Evolutionary conservation across 2,113 vertebrate species (phyloP).

Genomic region (Burhinus bistriatus): DNA sequence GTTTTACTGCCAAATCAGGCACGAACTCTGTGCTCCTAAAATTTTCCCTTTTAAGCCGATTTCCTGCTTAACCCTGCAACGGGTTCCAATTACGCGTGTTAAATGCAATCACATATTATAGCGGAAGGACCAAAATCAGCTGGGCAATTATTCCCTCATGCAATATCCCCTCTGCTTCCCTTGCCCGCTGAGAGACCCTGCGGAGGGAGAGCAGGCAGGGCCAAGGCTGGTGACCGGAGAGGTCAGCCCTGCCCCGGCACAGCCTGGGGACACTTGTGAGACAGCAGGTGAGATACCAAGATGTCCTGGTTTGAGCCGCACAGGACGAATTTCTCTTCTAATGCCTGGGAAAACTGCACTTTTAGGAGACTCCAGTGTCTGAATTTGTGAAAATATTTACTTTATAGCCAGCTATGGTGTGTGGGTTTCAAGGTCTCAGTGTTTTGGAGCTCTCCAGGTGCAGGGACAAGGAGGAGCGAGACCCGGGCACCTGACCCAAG

Average conservation of each 20-base stretch:
- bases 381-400: no score
- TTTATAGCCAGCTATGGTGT: no score
- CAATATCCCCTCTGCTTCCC: background rate
- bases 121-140: background rate
- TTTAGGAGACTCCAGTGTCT: no score
- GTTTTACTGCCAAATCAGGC: background rate
- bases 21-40: background rate
- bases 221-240: background rate
- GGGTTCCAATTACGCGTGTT: background rate
- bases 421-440: no score
- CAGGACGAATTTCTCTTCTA: no score
- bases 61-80: background rate
- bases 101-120: background rate
- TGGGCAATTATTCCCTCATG: background rate
- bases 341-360: no score
- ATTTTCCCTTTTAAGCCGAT: background rate
- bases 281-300: background rate
- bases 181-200: background rate
- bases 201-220: background rate
- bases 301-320: no score
- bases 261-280: fast-evolving
- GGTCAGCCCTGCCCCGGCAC: background rate
- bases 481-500: no score
- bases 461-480: no score
- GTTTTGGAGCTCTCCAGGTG: no score